Evolutionary conservation across 92 coral and sea anemone genomes (phyloP), one percentile per base, ranked within the genome.

Genomic region (Porites rus): DNA sequence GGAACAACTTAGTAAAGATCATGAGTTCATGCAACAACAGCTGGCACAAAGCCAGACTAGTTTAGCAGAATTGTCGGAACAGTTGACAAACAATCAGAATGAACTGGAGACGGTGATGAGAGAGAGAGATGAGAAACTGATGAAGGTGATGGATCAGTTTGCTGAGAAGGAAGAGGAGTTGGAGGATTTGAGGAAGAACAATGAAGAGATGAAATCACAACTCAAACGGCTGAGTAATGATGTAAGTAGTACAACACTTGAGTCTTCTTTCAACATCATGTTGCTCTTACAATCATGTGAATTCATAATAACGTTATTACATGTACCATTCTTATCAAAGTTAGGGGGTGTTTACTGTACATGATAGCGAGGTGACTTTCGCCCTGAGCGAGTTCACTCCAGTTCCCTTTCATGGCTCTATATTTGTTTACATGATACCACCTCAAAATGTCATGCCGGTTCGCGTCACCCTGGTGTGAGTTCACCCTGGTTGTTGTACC

Each of bases 1-100:
- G 21, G 92, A 93, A 75, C 99, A 97, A 74, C 94, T 97, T 20
- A 78, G 92, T 81, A 88, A 81, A 53, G 98, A 97, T 52, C 92
- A 92, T 20, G 96, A 95, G 67, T 76, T 67, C 50, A 66, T 86
- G 9, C 76, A 78, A 51, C 89, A 79, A 31, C 93, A 92, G 28
- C 92, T 84, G 52, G 81, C 53, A 9, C 67, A 84, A 54, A 69
- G 77, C 83, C 89, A 83, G 65, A 66, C 80, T 7, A 82, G 87
- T 86, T 66, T 91, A 24, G 82, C 72, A 6, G 78, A 83, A 75
- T 70, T 88, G 65, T 74, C 78, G 19, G 86, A 86, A 6, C 91
- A 93, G 74, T 83, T 78, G 64, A 88, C 77, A 21, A 84, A 69
- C 73, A 88, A 81, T 75, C 89, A 82, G 86, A 93, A 65, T 76